Percentiles rank a stretch among this genome's conserved stretches.
Evolutionary conservation across 1,140 invertebrate species (phyloP).

Genomic region (Drosophila malerkotliana): DNA sequence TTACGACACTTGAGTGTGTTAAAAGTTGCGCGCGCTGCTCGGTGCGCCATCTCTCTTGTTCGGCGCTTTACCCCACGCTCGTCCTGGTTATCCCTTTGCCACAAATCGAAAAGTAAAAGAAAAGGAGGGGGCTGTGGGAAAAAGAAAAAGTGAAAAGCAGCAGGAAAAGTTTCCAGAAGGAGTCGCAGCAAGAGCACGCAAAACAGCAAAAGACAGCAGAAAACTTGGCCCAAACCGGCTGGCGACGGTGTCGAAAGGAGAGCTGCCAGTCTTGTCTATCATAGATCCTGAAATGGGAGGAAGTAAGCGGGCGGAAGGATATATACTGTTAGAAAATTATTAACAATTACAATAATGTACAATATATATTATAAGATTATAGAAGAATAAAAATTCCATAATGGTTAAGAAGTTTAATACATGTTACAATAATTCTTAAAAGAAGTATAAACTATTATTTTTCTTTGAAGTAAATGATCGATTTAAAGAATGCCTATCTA

Average conservation of each 20-base stretch:
- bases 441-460: too few relatives aligned
- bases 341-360: too few relatives aligned
- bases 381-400: too few relatives aligned
- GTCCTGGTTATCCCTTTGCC: slow-evolving; percentile 9
- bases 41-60: slow-evolving; percentile 6
- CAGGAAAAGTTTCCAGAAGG: slow-evolving; percentile 58
- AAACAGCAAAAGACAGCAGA: slow-evolving; percentile 80
- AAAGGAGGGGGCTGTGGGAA: slow-evolving; percentile 41
- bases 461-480: too few relatives aligned
- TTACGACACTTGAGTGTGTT: slow-evolving; percentile 82
- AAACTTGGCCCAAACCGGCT: slow-evolving; percentile 61
- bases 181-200: slow-evolving; percentile 57
- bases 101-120: slow-evolving; percentile 75
- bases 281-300: slow-evolving; percentile 22
- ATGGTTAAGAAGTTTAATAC: too few relatives aligned
- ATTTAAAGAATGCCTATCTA: not conserved
- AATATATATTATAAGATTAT: too few relatives aligned
- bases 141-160: slow-evolving; percentile 70
- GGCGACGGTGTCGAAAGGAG: slow-evolving; percentile 74
- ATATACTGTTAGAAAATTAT: slow-evolving; percentile 6
- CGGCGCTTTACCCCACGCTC: slow-evolving; percentile 9
- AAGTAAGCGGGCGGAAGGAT: not conserved
- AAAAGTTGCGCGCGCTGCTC: slow-evolving; percentile 77
- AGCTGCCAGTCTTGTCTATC: slow-evolving; percentile 49
- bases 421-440: too few relatives aligned